phyloP scores from a whole-genome alignment of 2,888 invertebrate genomes.

The Archips crataeganus region DNA sequence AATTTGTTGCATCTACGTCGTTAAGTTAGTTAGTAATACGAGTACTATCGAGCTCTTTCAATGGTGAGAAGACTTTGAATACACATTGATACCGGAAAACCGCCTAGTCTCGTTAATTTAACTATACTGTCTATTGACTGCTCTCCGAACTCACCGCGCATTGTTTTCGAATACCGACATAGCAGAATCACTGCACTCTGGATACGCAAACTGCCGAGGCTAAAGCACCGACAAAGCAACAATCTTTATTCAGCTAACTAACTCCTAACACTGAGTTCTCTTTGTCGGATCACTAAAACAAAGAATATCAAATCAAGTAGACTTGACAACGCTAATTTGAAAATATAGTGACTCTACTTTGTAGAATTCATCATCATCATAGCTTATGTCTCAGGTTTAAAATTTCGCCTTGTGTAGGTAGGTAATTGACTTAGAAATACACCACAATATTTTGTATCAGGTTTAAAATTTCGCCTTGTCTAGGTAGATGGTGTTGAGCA shows the following conservation, averaged over 20 bases:
- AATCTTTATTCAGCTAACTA: conserved; percentile 20
- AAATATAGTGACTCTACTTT: background rate
- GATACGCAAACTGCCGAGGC: conserved; percentile 12
- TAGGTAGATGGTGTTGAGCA: too few relatives aligned
- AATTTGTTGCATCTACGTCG: too few relatives aligned
- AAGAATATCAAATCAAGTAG: background rate
- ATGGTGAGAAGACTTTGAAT: too few relatives aligned
- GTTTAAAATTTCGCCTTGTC: too few relatives aligned
- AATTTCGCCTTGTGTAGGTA: too few relatives aligned
- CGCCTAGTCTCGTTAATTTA: background rate
- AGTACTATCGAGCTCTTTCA: too few relatives aligned
- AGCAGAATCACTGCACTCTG: conserved; percentile 12
- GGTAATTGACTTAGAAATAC: too few relatives aligned
- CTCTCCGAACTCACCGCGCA: background rate
- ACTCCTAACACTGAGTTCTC: background rate
- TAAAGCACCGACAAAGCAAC: conserved; percentile 24
- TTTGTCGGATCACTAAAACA: background rate
- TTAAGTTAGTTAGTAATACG: too few relatives aligned
- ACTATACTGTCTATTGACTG: background rate
- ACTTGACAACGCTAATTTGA: background rate
- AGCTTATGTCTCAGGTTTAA: too few relatives aligned
- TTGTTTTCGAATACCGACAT: background rate
- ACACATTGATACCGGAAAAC: background rate
- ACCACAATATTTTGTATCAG: too few relatives aligned
- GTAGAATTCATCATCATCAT: background rate